Evolutionary conservation across 2,888 invertebrate species (phyloP).

Genomic region (Rhyacophila evoluta): DNA sequence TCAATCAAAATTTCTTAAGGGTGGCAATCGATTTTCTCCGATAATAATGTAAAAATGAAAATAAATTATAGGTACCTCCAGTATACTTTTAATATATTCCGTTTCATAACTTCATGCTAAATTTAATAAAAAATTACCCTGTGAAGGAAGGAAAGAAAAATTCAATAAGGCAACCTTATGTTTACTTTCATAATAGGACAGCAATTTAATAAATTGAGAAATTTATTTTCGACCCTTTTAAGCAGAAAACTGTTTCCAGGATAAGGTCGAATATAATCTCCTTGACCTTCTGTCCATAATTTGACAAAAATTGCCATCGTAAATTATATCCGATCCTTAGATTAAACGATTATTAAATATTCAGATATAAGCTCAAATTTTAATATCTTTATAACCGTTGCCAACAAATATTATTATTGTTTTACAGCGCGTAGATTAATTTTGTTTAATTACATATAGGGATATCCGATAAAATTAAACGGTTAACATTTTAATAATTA

Average conservation of each 20-base stretch:
- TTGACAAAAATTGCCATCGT: constrained; percentile 10
- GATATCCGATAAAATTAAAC: no score
- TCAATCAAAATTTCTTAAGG: no score
- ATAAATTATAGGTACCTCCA: no score
- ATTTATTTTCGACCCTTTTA: constrained; percentile 20
- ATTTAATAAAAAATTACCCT: not conserved
- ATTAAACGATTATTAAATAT: not conserved
- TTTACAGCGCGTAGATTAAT: no score
- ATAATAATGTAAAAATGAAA: no score
- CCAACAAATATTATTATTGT: no score
- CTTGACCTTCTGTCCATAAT: constrained; percentile 11
- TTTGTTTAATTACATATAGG: no score
- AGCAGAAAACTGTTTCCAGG: not conserved
- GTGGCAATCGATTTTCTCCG: no score
- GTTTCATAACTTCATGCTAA: not conserved
- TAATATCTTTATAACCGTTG: no score
- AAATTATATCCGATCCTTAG: not conserved
- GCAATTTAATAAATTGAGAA: constrained; percentile 24
- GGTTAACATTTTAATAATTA: no score
- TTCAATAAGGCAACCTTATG: constrained; percentile 13
- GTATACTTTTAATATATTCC: not conserved
- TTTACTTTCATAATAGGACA: constrained; percentile 13
- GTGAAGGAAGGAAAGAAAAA: not conserved
- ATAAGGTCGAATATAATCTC: constrained; percentile 12
- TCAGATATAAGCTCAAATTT: not conserved